phyloP scores from a whole-genome alignment of 2,888 invertebrate species.

The Horisme vitalbata region DNA sequence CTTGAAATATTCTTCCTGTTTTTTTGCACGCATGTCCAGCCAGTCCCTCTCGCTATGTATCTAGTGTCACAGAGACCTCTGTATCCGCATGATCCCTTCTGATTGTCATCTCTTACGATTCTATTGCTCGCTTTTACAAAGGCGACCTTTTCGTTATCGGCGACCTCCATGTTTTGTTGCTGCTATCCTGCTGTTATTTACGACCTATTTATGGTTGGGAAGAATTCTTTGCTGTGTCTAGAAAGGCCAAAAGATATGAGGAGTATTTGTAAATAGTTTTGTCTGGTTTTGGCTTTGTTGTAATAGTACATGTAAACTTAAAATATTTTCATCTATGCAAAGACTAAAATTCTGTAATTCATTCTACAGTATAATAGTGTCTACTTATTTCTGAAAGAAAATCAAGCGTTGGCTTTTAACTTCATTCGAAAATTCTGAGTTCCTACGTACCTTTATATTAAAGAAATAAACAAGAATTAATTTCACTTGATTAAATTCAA shows the following conservation, averaged over 20 bases:
- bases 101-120: conserved; percentile 47
- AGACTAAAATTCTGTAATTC: no score
- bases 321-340: no score
- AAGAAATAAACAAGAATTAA: no score
- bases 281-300: no score
- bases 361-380: no score
- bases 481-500: conserved; percentile 14
- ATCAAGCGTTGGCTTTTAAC: no score
- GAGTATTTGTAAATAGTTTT: conserved; percentile 5
- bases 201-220: conserved; percentile 30
- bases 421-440: no score
- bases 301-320: no score
- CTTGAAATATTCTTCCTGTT: no score
- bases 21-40: no score
- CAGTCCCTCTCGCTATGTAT: conserved; percentile 7
- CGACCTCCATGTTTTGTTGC: conserved; percentile 33
- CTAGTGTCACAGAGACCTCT: conserved; percentile 17
- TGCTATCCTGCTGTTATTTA: conserved; percentile 34
- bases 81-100: conserved; percentile 34
- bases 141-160: conserved; percentile 42
- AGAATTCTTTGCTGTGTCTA: conserved; percentile 22
- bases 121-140: conserved; percentile 38
- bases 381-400: no score
- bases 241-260: neutral
- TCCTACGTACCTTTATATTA: no score